Percentiles rank a stretch among this genome's conserved stretches.
Evolutionary conservation across 2,113 vertebrate species (phyloP).

Genomic region (Leptodactylus fuscus): DNA sequence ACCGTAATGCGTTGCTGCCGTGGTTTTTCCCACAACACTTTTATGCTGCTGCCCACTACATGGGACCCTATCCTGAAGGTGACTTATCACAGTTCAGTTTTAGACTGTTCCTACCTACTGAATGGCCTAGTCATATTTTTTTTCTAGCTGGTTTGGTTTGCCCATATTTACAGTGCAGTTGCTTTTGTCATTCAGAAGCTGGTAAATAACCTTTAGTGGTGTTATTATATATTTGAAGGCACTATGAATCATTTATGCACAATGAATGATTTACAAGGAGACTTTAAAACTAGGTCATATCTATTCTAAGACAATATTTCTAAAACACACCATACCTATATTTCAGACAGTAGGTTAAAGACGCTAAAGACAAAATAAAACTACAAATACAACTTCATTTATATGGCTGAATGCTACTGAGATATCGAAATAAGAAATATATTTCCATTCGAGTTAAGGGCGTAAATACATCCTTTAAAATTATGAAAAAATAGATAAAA

Average conservation of each 20-base stretch:
- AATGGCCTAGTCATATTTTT: too few species aligned
- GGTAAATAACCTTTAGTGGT: conserved; percentile 39
- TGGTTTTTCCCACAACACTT: too few species aligned
- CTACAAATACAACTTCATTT: neutral
- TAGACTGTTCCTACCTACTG: too few species aligned
- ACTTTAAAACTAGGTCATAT: conserved; percentile 22
- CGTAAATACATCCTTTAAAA: too few species aligned
- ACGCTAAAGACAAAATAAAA: neutral
- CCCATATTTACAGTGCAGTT: neutral
- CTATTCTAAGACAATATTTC: conserved; percentile 23
- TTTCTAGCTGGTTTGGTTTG: too few species aligned
- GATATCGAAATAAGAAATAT: neutral
- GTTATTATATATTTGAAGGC: conserved; percentile 27
- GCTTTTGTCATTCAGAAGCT: neutral
- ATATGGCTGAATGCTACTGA: neutral
- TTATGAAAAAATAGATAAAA: neutral
- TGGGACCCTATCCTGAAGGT: too few species aligned
- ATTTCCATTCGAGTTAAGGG: too few species aligned
- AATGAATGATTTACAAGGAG: conserved; percentile 22
- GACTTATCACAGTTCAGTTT: too few species aligned
- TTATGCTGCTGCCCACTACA: too few species aligned
- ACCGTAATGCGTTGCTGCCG: too few species aligned
- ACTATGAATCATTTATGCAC: conserved; percentile 11
- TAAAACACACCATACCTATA: neutral
- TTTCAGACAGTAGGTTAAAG: neutral